Evolutionary conservation across 2,113 vertebrate species (phyloP).

Genomic region (Cyprinodon tularosa): DNA sequence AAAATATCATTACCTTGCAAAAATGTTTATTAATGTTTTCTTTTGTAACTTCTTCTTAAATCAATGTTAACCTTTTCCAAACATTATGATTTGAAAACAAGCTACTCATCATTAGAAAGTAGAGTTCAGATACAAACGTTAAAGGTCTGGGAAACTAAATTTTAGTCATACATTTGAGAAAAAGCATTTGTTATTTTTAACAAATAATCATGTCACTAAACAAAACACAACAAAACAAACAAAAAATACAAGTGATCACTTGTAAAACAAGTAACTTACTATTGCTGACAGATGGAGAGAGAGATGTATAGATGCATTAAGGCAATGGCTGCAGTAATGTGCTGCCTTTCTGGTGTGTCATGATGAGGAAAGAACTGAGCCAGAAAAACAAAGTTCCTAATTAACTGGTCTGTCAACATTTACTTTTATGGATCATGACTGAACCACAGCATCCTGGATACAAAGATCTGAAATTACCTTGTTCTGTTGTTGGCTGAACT

Average conservation of each 20-base stretch:
- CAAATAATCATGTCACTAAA: not conserved
- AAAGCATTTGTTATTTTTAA: not conserved
- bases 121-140: not conserved
- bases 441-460: not conserved
- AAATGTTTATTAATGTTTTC: slow-evolving; percentile 6
- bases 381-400: not conserved
- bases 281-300: not conserved
- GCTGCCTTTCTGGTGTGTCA: not conserved
- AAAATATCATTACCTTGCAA: slow-evolving; percentile 33
- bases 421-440: not conserved
- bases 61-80: not conserved
- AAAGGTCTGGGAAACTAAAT: not conserved
- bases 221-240: not conserved
- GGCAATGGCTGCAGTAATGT: not conserved
- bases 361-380: not conserved
- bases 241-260: not conserved
- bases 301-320: not conserved
- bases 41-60: not conserved
- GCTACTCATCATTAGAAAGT: not conserved
- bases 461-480: not conserved
- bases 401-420: not conserved
- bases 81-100: not conserved
- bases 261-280: not conserved
- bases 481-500: not conserved
- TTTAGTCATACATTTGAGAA: not conserved